Percentiles rank a stretch among this genome's conserved stretches.
phyloP scores from a whole-genome alignment of 2,797 vertebrate species.

The Carcharodon carcharias region DNA sequence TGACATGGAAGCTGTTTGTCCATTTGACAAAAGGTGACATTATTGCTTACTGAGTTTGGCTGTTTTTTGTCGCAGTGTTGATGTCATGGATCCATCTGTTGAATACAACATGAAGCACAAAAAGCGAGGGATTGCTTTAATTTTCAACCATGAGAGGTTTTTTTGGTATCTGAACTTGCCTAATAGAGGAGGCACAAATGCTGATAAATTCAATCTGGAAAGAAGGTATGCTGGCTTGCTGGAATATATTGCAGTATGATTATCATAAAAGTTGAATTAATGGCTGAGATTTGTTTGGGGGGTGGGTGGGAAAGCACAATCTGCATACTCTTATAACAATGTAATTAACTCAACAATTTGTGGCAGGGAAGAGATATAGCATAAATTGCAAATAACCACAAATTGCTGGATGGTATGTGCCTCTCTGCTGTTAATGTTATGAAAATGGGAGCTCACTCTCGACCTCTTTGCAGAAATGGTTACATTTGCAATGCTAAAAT shows the following conservation, averaged over 20 bases:
- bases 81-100: constrained; percentile 62
- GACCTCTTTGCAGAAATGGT: background rate
- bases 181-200: constrained; percentile 64
- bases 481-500: background rate
- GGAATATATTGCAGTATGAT: background rate
- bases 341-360: background rate
- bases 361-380: background rate
- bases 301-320: background rate
- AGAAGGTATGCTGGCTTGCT: constrained; percentile 58
- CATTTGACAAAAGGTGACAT: background rate
- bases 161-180: constrained; percentile 65
- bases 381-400: background rate
- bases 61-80: constrained; percentile 42
- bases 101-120: constrained; percentile 80
- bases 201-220: constrained; percentile 66
- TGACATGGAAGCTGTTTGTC: background rate
- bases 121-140: constrained; percentile 74
- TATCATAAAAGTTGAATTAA: background rate
- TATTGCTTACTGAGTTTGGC: background rate
- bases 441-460: background rate
- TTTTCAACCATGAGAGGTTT: constrained; percentile 90
- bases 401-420: background rate
- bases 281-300: background rate
- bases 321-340: background rate
- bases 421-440: background rate